Base-by-base conservation (phyloP, 2,888 invertebrate genomes). In the Aleiodes alternator region DNA sequence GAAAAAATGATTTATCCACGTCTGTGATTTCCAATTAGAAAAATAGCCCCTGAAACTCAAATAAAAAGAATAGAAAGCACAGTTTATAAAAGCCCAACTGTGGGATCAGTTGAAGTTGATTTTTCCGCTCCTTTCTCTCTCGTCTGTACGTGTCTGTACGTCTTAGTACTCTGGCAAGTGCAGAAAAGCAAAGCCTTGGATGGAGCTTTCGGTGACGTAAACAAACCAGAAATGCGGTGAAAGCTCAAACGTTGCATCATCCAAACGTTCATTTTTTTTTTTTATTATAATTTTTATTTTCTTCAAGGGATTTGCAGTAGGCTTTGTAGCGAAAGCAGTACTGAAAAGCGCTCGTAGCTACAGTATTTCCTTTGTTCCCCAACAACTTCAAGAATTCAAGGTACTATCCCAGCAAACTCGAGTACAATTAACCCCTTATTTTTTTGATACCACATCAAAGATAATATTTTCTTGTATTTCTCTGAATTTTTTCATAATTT, bases 201-300 rank as follows among this genome's bases (percentile, higher is more conserved):
- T 11, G 23, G 23, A 64, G 64, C 64, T 64, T 64, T 64, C 9
- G 43, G 48, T 23, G 64, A 64, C 64, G 64, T 64, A 64, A 64
- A 64, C 48, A 64, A 64, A 64, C 64, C 23, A 64, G 48, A 64
- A 48, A 64, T 64, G 48, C 43, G 48, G 64, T 48, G 38, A 61
- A 14, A 61, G 64, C 64, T 23, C 64, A 64, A 64, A 64, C 64
- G 43, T 64, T 16, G 43, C 43, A 48, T 16, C 64, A 23, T 8
- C 16, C 61, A 23, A 38, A 38, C 38, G 38, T 38, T 38, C 8
- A 38, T 38, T 38, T 38, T 38, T n/a, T 43, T 43, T 43, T 43
- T 43, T 43, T 9, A 43, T 43, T 43, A 43, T 43, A 7, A n/a
- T 16, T 56, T 29, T 38, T 38, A 14, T 16, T 38, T 48, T 61